Percentiles rank a stretch among this genome's conserved stretches.
These are phyloP conservation scores for Helostoma temminkii DNA, from an alignment of 2,797 vertebrate species.

Conservation along the genomic window DNA sequence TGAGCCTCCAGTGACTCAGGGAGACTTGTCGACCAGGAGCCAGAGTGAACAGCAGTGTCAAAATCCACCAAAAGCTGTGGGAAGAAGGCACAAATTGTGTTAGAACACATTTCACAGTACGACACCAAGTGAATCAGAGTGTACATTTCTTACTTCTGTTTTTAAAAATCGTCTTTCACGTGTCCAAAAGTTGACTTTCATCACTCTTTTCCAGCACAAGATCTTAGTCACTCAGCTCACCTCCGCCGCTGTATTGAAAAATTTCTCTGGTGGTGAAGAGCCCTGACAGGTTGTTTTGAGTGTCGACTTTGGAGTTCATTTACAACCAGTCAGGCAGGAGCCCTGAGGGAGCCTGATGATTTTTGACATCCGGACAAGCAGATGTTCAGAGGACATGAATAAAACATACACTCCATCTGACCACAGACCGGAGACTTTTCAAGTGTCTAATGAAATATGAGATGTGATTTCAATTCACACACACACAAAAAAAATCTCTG, in stretches of 20 bases:
- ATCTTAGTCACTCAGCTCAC: constrained; percentile 57
- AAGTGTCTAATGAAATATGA: constrained; percentile 80
- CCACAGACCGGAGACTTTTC: constrained; percentile 60
- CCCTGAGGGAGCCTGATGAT: constrained; percentile 75
- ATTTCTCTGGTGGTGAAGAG: constrained; percentile 57
- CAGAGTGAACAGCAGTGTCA: constrained; percentile 81
- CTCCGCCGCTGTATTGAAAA: constrained; percentile 51
- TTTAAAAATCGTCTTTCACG: background rate
- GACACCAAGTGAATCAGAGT: constrained; percentile 48
- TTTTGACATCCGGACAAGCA: constrained; percentile 82
- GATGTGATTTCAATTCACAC: constrained; percentile 72
- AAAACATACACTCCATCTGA: constrained; percentile 81
- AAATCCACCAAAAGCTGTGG: constrained; percentile 73
- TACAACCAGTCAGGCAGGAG: constrained; percentile 75
- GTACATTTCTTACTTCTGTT: constrained; percentile 26
- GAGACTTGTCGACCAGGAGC: constrained; percentile 79
- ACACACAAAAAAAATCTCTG: constrained; percentile 47
- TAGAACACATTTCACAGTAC: constrained; percentile 50
- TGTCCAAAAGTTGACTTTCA: constrained; percentile 51
- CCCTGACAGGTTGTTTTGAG: constrained; percentile 79
- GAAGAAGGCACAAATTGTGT: constrained; percentile 65
- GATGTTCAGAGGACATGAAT: constrained; percentile 83
- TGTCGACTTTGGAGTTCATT: constrained; percentile 77
- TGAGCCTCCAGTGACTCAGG: constrained; percentile 80
- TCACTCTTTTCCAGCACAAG: constrained; percentile 43